Evolutionary conservation across 2,113 vertebrate species (phyloP).

Genomic region (Cephalopterus ornatus): DNA sequence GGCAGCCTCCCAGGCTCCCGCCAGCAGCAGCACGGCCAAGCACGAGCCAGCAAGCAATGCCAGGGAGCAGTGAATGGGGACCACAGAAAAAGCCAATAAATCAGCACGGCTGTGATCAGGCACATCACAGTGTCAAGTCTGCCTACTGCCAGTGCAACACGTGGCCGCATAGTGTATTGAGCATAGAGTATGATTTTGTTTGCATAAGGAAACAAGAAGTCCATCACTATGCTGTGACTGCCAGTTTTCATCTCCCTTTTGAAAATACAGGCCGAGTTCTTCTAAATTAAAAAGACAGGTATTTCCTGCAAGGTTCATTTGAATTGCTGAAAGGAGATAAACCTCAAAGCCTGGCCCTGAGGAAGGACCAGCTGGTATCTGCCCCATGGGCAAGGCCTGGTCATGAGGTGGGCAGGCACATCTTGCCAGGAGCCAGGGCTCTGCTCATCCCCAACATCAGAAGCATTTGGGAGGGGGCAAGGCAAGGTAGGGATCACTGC

Average conservation of each 20-base stretch:
- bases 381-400: neutral
- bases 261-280: neutral
- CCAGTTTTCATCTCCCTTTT: neutral
- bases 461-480: neutral
- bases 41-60: accelerated
- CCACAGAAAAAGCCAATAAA: slow-evolving; percentile 1
- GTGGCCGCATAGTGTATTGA: neutral
- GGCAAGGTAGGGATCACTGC: neutral
- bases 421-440: neutral
- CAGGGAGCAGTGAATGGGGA: slow-evolving; percentile 4
- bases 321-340: neutral
- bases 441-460: neutral
- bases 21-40: neutral
- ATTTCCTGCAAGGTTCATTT: neutral
- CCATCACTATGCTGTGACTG: neutral
- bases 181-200: neutral
- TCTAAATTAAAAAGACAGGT: neutral
- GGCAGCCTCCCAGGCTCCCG: neutral
- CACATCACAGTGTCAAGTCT: neutral
- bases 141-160: neutral
- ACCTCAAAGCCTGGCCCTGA: neutral
- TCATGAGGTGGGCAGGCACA: neutral
- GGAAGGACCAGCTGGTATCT: neutral
- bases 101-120: neutral
- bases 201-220: neutral